Evolutionary conservation across 2,888 invertebrate species (phyloP).

Genomic region (Euproctis similis): DNA sequence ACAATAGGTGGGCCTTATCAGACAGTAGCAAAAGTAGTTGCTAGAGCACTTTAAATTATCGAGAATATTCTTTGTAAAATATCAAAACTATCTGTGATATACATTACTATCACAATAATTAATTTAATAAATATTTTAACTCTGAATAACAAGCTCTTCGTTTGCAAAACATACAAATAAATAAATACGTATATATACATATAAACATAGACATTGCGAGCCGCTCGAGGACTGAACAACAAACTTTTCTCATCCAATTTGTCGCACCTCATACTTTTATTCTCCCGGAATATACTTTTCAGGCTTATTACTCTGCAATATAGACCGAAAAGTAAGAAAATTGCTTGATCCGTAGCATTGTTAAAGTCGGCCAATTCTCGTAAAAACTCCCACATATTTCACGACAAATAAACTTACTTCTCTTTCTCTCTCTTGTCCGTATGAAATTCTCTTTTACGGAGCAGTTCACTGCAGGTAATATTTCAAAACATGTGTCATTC

Average conservation of each 20-base stretch:
- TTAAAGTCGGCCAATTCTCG: conserved; percentile 62
- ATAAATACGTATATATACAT: too few relatives aligned
- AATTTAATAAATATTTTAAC: too few relatives aligned
- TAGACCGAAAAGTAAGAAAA: conserved; percentile 57
- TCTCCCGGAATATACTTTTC: conserved; percentile 49
- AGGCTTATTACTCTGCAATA: conserved; percentile 58
- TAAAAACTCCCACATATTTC: conserved; percentile 75
- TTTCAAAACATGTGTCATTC: conserved; percentile 77
- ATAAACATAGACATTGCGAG: too few relatives aligned
- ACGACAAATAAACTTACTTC: conserved; percentile 75
- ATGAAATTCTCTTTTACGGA: conserved; percentile 65
- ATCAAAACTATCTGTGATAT: too few relatives aligned
- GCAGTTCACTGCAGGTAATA: conserved; percentile 73
- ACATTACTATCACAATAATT: too few relatives aligned
- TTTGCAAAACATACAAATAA: too few relatives aligned
- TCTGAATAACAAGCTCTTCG: too few relatives aligned
- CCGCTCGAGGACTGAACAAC: conserved; percentile 40
- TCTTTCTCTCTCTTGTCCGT: too few relatives aligned
- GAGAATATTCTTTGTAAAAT: too few relatives aligned
- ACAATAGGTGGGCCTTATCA: too few relatives aligned
- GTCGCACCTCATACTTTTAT: conserved; percentile 65
- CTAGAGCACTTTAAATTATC: too few relatives aligned
- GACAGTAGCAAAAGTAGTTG: too few relatives aligned
- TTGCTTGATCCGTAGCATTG: conserved; percentile 66
- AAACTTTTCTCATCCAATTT: conserved; percentile 68